Evolutionary conservation across 2,797 vertebrate genomes (phyloP), one percentile per base, ranked within the genome.

Genomic region (Rhynchonycteris naso): DNA sequence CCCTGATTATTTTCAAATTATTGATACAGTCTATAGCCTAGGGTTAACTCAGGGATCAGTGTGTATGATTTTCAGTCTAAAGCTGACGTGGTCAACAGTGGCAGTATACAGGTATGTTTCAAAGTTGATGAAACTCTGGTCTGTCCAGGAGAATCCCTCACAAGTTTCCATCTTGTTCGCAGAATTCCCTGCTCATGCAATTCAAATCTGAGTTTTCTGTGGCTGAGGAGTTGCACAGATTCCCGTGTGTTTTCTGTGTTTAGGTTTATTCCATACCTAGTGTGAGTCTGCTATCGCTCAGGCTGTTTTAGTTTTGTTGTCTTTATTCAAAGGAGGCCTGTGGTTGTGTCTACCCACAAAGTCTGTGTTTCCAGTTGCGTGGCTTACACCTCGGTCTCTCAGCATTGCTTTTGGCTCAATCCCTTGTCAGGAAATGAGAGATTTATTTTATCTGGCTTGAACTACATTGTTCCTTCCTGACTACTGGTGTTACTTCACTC

Each of bases 361-460:
- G 94, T 96, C 97, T 98, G 71, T 88, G 97, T 97, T 98, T 93
- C 52, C 22, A 97, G 97, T 93, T 1, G 68, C 1, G 68, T 28
- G 94, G 96, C 97, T 98, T 98, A 97, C 97, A 97, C 98, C 98
- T 97, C 98, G 97, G 97, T 97, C 98, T 98, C 98, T 98, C 98
- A 97, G 98, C 98, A 97, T 97, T 96, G 97, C 97, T 98, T 97
- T 98, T 98, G 98, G 98, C 98, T 98, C 95, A 86, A 97, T 96
- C 98, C 97, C 98, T 98, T 97, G 97, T 98, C 98, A 98, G 98
- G 98, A 98, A 98, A 98, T 98, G 97, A 85, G 76, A 98, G 98
- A 98, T 98, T 98, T 98, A 98, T 98, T 98, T 98, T 98, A 98
- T 98, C 98, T 98, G 98, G 98, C 98, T 97, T 98, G 97, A 98